Evolutionary conservation across 2,888 invertebrate genomes (phyloP), one percentile per base, ranked within the genome.

Genomic region (Drosophila ustulata): DNA sequence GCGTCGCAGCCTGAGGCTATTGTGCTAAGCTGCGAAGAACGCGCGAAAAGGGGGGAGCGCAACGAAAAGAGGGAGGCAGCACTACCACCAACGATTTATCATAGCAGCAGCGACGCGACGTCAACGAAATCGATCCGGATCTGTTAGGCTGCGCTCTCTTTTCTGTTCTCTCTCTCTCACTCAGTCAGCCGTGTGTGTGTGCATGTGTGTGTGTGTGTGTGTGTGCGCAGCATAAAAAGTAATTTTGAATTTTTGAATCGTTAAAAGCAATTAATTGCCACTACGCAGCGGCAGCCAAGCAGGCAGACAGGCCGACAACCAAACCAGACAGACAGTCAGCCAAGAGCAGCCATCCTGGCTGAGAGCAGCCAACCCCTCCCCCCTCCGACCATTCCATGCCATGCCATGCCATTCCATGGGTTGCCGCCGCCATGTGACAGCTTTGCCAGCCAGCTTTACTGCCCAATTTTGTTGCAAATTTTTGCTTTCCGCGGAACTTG

Each of bases 241-340:
- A 83, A 88, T 85, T 85, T 85, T 88, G 79, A 88, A 83, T 85
- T 85, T 85, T 88, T 85, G 86, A 88, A 85, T 85, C 85, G 85
- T 88, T 88, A 88, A 85, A 85, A 88, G 88, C 85, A 88, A 85
- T 85, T 85, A 85, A 85, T 85, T 88, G 85, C 88, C 78, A 78
- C 82, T 81, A 81, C 81, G 71, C 82, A 82, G 78, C 80, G 82
- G 73, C 80, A 82, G 53, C 41, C 56, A 62, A 56, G 50, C 53
- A 50, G 65, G 30, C 65, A 67, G 57, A 34, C 61, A 69, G 49
- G 47, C 52, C 46, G 84, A 70, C 84, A 58, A 53, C 28, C 61
- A 62, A 51, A 25, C 50, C 61, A 53, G 45, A 18, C 61, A 30
- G 25, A 39, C 66, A 56, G 43, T 46, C 63, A 59, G 61, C 49